These are phyloP conservation scores for Phrynosoma blainvillii DNA, from an alignment of 2,113 vertebrate genomes.

Conservation along the genomic window DNA sequence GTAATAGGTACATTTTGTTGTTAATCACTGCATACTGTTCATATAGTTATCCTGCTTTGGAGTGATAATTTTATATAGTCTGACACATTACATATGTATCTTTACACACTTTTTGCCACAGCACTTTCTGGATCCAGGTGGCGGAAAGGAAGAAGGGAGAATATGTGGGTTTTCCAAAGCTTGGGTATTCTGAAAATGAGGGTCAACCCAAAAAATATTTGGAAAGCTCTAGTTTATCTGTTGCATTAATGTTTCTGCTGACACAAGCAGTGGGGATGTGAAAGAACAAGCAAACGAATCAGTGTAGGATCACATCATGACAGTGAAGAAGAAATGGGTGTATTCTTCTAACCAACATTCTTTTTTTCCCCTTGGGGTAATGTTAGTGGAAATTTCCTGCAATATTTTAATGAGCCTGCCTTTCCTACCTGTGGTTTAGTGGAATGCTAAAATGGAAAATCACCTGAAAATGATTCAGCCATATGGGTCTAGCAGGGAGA, in stretches of 20 bases:
- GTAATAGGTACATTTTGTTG: too few relatives aligned
- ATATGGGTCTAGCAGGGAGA: background rate
- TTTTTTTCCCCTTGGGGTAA: background rate
- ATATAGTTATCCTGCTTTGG: background rate
- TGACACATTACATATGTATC: background rate
- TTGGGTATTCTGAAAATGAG: background rate
- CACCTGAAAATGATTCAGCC: constrained; percentile 7
- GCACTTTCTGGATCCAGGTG: background rate
- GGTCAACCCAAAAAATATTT: background rate
- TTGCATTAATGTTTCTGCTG: background rate
- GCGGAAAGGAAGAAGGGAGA: background rate
- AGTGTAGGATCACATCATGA: background rate
- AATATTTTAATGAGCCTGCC: background rate
- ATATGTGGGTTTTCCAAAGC: background rate
- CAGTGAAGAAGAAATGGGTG: background rate
- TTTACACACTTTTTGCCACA: too few relatives aligned
- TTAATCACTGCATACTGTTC: too few relatives aligned
- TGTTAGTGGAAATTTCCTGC: background rate
- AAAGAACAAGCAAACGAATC: background rate
- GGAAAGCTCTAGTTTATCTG: background rate
- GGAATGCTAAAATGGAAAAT: constrained; percentile 18
- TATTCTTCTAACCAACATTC: background rate
- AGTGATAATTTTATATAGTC: background rate
- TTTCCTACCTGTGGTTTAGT: background rate
- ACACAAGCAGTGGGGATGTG: background rate